phyloP scores from a whole-genome alignment of 1,140 invertebrate species.

The Drosophila funebris region DNA sequence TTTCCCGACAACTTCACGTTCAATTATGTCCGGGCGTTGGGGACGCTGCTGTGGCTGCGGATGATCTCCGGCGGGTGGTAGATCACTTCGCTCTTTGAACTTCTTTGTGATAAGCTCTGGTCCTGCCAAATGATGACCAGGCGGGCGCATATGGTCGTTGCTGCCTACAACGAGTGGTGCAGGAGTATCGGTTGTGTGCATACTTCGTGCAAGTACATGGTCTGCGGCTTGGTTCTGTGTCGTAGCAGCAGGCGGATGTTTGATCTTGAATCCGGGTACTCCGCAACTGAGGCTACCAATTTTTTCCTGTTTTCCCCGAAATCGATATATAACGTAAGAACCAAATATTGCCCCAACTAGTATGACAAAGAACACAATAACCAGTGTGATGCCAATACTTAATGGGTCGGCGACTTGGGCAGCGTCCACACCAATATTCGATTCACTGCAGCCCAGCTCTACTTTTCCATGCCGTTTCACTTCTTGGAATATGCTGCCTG shows the following conservation, averaged over 20 bases:
- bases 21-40: slow-evolving; percentile 96
- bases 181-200: slow-evolving; percentile 69
- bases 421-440: slow-evolving; percentile 88
- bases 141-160: slow-evolving; percentile 45
- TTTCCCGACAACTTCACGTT: slow-evolving; percentile 93
- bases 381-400: slow-evolving; percentile 94
- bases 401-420: slow-evolving; percentile 92
- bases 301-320: slow-evolving; percentile 93
- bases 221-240: slow-evolving; percentile 85
- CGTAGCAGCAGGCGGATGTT: slow-evolving; percentile 87
- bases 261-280: slow-evolving; percentile 86
- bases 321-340: slow-evolving; percentile 94
- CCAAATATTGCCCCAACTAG: slow-evolving; percentile 93
- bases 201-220: slow-evolving; percentile 85
- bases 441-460: slow-evolving; percentile 87
- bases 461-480: slow-evolving; percentile 89
- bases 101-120: slow-evolving; percentile 93
- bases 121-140: slow-evolving; percentile 87
- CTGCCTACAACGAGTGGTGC: slow-evolving; percentile 76
- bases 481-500: slow-evolving; percentile 91
- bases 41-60: slow-evolving; percentile 85
- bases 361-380: slow-evolving; percentile 97
- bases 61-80: slow-evolving; percentile 86
- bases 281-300: slow-evolving; percentile 85
- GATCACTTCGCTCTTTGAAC: slow-evolving; percentile 92